phyloP scores from a whole-genome alignment of 2,888 invertebrate genomes.

The Ochropleura leucogaster region DNA sequence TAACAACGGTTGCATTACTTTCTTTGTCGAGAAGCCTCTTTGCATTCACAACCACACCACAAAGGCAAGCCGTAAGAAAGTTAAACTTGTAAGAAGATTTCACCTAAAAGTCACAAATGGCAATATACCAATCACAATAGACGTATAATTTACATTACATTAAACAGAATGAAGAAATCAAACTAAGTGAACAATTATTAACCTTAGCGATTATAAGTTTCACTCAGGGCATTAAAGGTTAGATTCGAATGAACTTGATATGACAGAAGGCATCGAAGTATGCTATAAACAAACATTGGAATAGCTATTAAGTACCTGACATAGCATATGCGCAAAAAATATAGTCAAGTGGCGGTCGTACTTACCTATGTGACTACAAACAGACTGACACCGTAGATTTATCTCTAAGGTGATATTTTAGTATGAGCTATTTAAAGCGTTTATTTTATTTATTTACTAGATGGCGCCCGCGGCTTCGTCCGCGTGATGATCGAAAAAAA shows the following conservation, averaged over 20 bases:
- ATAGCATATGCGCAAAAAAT: slow-evolving; percentile 9
- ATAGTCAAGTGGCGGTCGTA: background rate
- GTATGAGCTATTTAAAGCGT: too few species aligned
- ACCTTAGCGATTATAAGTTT: slow-evolving; percentile 39
- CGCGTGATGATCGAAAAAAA: too few species aligned
- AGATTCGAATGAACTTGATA: slow-evolving; percentile 27
- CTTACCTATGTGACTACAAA: background rate
- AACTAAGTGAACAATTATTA: slow-evolving; percentile 53
- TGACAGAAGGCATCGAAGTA: slow-evolving; percentile 14
- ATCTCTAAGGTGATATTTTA: background rate
- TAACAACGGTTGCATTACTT: slow-evolving; percentile 53
- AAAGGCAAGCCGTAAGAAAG: slow-evolving; percentile 60
- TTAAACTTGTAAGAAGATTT: slow-evolving; percentile 54
- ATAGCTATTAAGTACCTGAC: slow-evolving; percentile 2
- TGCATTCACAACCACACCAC: slow-evolving; percentile 54
- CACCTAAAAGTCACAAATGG: slow-evolving; percentile 52
- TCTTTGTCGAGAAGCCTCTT: slow-evolving; percentile 54
- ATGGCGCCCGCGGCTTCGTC: too few species aligned
- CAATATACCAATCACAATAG: slow-evolving; percentile 61
- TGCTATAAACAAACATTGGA: slow-evolving; percentile 9
- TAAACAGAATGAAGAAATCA: slow-evolving; percentile 58
- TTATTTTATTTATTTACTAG: too few species aligned
- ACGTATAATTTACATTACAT: slow-evolving; percentile 63
- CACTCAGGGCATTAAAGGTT: slow-evolving; percentile 24
- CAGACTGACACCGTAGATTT: background rate